Evolutionary conservation across 2,888 invertebrate genomes (phyloP).

Genomic region (Stenodera caucasica): DNA sequence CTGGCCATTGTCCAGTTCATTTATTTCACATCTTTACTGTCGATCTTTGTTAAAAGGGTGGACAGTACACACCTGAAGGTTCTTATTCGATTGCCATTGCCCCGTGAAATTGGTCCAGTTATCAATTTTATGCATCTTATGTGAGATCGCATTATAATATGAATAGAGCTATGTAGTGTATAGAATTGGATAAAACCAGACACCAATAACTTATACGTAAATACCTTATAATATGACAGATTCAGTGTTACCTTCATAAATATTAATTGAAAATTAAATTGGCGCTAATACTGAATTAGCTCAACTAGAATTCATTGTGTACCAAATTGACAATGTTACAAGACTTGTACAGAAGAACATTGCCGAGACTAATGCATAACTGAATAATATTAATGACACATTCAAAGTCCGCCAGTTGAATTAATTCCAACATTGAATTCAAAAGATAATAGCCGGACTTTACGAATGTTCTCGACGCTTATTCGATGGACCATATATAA

Average conservation of each 20-base stretch:
- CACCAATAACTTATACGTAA: slow-evolving; percentile 5
- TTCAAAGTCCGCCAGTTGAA: slow-evolving; percentile 17
- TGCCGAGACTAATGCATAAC: slow-evolving; percentile 27
- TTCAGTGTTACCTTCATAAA: slow-evolving; percentile 23
- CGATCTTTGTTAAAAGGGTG: slow-evolving; percentile 33
- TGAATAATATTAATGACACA: slow-evolving; percentile 31
- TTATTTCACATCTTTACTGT: slow-evolving; percentile 48
- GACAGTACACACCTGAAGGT: neutral
- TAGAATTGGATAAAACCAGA: slow-evolving; percentile 21
- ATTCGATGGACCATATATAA: neutral
- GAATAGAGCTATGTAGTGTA: slow-evolving; percentile 38
- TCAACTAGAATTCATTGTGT: slow-evolving; percentile 29
- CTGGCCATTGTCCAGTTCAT: slow-evolving; percentile 53
- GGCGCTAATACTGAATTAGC: slow-evolving; percentile 26
- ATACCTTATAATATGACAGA: neutral
- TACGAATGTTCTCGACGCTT: neutral
- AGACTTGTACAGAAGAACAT: slow-evolving; percentile 23
- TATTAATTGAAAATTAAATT: slow-evolving; percentile 31
- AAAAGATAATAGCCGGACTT: slow-evolving; percentile 6
- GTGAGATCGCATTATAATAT: slow-evolving; percentile 47
- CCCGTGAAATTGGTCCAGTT: slow-evolving; percentile 48
- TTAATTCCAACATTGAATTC: slow-evolving; percentile 9
- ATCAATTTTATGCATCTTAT: slow-evolving; percentile 52
- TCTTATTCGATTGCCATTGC: slow-evolving; percentile 29
- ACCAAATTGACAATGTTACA: slow-evolving; percentile 30